These are phyloP conservation scores for Danaus plexippus DNA, from an alignment of 1,140 invertebrate genomes.

Conservation along the genomic window DNA sequence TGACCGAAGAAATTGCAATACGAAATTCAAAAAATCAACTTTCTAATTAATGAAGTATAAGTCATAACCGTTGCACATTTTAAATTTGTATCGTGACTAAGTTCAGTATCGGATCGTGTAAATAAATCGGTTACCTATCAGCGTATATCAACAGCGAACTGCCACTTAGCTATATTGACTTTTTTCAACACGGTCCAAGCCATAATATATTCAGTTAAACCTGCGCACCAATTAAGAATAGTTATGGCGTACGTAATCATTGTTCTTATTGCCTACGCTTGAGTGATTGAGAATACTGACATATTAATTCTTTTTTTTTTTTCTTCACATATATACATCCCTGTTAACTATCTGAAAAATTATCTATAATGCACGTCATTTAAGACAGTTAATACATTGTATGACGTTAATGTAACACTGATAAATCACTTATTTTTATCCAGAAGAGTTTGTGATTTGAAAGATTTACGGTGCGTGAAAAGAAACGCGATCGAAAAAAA, in stretches of 20 bases:
- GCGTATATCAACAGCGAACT: conserved; percentile 37
- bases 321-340: no score
- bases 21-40: conserved; percentile 28
- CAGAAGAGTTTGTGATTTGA: neutral
- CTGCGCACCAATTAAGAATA: conserved; percentile 53
- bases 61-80: conserved; percentile 27
- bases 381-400: neutral
- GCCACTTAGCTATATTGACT: conserved; percentile 30
- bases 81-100: conserved; percentile 35
- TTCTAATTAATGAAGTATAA: conserved; percentile 29
- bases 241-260: conserved; percentile 46
- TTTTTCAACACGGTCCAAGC: conserved; percentile 27
- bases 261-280: conserved; percentile 43
- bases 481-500: conserved; percentile 13
- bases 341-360: conserved; percentile 16
- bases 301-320: conserved; percentile 20
- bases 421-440: conserved; percentile 19
- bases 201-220: conserved; percentile 51
- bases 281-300: conserved; percentile 21
- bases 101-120: conserved; percentile 36
- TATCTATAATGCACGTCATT: conserved; percentile 16
- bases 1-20: conserved; percentile 23
- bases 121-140: conserved; percentile 51
- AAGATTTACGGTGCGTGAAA: conserved; percentile 13
- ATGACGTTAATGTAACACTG: conserved; percentile 2